These are phyloP conservation scores for Alsophila aescularia DNA, from an alignment of 2,888 invertebrate species.

Conservation along the genomic window DNA sequence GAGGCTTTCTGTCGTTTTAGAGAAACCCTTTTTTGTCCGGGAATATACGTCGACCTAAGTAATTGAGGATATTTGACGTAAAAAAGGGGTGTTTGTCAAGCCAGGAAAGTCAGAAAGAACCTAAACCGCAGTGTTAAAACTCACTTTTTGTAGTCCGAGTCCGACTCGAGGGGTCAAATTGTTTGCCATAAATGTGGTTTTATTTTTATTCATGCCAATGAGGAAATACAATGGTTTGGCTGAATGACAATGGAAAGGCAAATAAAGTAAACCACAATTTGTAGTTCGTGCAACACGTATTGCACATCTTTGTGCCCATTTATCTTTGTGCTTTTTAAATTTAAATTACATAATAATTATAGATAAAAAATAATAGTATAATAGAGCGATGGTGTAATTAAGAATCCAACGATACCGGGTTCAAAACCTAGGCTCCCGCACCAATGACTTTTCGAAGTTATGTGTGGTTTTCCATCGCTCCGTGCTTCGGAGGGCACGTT, in stretches of 20 bases:
- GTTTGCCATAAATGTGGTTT: constrained; percentile 26
- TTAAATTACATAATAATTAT: too few species aligned
- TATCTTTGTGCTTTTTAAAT: too few species aligned
- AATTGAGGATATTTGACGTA: constrained; percentile 41
- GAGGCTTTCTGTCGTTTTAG: constrained; percentile 32
- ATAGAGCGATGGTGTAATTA: too few species aligned
- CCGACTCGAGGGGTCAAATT: constrained; percentile 26
- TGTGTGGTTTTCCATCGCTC: too few species aligned
- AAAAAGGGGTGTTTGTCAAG: constrained; percentile 39
- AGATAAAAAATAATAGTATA: too few species aligned
- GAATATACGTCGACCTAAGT: constrained; percentile 31
- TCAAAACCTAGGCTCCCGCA: too few species aligned
- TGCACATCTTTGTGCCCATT: too few species aligned
- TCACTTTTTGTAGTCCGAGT: constrained; percentile 35
- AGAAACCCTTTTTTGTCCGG: constrained; percentile 36
- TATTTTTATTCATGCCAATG: constrained; percentile 26
- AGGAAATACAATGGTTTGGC: constrained; percentile 9
- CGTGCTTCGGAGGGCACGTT: too few species aligned
- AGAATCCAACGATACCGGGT: too few species aligned
- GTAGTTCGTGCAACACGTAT: too few species aligned
- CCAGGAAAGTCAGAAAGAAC: constrained; percentile 19
- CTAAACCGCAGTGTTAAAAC: constrained; percentile 30
- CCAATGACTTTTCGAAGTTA: too few species aligned
- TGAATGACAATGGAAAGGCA: neutral
- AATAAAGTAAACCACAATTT: neutral